Base-by-base conservation (phyloP, 1,140 invertebrate species). In the Muscidifurax raptorellus region DNA sequence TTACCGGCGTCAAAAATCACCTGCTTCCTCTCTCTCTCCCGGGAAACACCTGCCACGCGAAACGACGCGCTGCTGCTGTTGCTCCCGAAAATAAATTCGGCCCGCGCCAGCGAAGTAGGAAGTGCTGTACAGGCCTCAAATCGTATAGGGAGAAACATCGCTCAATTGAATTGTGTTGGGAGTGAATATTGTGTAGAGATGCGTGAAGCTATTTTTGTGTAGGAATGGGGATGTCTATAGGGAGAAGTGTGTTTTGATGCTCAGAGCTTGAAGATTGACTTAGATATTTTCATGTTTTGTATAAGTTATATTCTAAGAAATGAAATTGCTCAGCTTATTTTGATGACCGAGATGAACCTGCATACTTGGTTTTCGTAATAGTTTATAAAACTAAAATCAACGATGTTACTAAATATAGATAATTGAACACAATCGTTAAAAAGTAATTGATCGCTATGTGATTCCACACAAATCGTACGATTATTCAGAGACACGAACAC, bases 21-120 rank as follows among this genome's bases (percentile, higher is more conserved):
- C 75, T 83, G 74, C 74, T 83, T 83, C 75, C 74, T 78, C 64
- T 64, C 7, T 71, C 67, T 25, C 66, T 30, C n/a, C 47, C 22
- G 32, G 22, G 15, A n/a, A 74, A 82, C 81, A 77, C 72, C 74
- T 78, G 82, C 59, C 36, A 28, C 30, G 25, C 66, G 27, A 69
- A 69, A 69, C 25, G 25, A 69, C 66, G 15, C 59, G 66, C 7
- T 74, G 71, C 71, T 22, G 15, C 30, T n/a, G 28, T 4, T 32
- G 18, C 22, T 69, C 3, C 30, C 69, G 52, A 82, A 82, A 82
- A 74, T 80, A 80, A 44, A 80, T 72, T 80, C 67, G 28, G 4
- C 66, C 9, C 66, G 27, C 13, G 66, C 10, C 3, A 25, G 66
- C 66, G 52, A 59, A 59, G 52, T 22, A 59, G 52, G 52, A 59